A percentile compares a stretch with the other conserved stretches of the same genome.
phyloP scores from a whole-genome alignment of 1,140 invertebrate genomes.

The Drosophila sechellia region DNA sequence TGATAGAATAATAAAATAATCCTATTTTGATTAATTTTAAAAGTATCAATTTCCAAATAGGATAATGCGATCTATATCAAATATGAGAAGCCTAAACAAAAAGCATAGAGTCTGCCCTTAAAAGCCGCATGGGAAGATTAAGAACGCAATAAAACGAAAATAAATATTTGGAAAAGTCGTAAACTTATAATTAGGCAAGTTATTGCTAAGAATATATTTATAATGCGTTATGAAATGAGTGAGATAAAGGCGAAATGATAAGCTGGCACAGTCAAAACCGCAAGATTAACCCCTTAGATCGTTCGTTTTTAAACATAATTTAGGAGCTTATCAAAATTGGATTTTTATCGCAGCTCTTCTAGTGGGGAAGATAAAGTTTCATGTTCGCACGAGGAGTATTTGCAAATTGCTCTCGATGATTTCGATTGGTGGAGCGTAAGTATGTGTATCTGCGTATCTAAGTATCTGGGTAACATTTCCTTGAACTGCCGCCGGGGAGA shows the following conservation, averaged over 20 bases:
- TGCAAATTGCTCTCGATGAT: conserved; percentile 23
- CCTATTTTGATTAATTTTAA: too few relatives aligned
- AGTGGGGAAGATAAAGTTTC: conserved; percentile 27
- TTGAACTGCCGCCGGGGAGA: conserved; percentile 16
- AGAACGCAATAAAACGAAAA: conserved; percentile 32
- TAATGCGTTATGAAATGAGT: conserved; percentile 21
- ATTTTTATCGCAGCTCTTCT: conserved; percentile 49
- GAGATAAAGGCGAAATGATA: conserved; percentile 54
- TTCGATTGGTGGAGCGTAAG: background rate
- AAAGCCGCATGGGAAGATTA: background rate
- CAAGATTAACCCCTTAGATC: conserved; percentile 37
- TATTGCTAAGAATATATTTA: conserved; percentile 60
- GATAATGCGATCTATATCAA: too few relatives aligned
- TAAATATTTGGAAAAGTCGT: conserved; percentile 53
- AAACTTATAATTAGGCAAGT: conserved; percentile 68
- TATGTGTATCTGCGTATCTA: conserved; percentile 1
- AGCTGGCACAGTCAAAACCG: conserved; percentile 3
- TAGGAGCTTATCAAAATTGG: conserved; percentile 70
- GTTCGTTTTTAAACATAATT: conserved; percentile 61
- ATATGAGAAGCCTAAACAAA: too few relatives aligned
- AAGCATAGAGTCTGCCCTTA: too few relatives aligned
- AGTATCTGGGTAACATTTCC: conserved; percentile 18
- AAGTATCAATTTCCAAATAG: too few relatives aligned
- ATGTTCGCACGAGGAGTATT: conserved; percentile 17
- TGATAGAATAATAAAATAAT: too few relatives aligned